Evolutionary conservation across 2,888 invertebrate genomes (phyloP).

Genomic region (Callyntrura guangdongensis): DNA sequence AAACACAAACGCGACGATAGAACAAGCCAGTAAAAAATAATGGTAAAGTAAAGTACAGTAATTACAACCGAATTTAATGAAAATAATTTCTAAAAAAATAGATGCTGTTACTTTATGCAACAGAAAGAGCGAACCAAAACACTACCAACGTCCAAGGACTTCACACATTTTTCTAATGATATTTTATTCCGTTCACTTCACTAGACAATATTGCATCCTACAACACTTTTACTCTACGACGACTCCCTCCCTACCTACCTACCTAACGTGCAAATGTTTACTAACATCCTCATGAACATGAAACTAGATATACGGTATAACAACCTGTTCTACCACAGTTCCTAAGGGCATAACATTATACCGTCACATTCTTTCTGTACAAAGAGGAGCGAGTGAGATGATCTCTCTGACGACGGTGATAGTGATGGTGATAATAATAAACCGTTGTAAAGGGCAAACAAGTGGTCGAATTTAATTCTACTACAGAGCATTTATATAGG

Average conservation of each 20-base stretch:
- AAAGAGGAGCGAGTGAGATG: slow-evolving; percentile 27
- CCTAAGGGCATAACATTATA: slow-evolving; percentile 69
- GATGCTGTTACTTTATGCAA: not conserved
- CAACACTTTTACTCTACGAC: slow-evolving; percentile 63
- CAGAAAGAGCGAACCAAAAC: slow-evolving; percentile 23
- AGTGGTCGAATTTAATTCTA: not conserved
- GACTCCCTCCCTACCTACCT: slow-evolving; percentile 64
- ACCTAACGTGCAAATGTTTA: slow-evolving; percentile 78
- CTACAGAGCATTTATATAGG: no score
- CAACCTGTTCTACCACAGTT: slow-evolving; percentile 74
- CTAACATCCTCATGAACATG: slow-evolving; percentile 60
- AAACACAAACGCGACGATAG: not conserved
- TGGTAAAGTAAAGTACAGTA: not conserved
- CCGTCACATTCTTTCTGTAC: slow-evolving; percentile 38
- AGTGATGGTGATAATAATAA: not conserved
- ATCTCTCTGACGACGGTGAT: slow-evolving; percentile 52
- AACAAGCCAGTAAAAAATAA: not conserved
- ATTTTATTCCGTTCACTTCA: slow-evolving; percentile 54
- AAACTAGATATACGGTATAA: slow-evolving; percentile 51
- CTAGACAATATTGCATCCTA: slow-evolving; percentile 63
- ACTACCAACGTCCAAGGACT: slow-evolving; percentile 45
- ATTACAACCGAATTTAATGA: not conserved
- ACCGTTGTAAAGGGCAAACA: not conserved
- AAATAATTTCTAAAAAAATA: slow-evolving; percentile 6
- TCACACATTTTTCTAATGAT: slow-evolving; percentile 41